Evolutionary conservation across 2,113 vertebrate genomes (phyloP).

Genomic region (Kryptolebias marmoratus): DNA sequence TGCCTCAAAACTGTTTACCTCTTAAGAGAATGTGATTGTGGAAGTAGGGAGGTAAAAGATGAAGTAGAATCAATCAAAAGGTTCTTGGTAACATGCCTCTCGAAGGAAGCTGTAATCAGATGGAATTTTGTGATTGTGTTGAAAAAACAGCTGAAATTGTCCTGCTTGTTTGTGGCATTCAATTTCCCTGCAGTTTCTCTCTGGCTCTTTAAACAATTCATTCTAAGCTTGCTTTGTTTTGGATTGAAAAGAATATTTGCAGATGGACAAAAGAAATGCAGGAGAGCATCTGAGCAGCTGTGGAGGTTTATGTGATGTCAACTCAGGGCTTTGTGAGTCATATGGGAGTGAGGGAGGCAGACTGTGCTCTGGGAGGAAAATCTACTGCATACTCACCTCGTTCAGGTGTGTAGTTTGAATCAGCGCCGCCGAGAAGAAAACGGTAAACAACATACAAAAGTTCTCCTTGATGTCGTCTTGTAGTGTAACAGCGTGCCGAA

Average conservation of each 20-base stretch:
- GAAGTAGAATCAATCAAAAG: slow-evolving; percentile 14
- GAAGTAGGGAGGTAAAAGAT: neutral
- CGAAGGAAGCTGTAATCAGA: slow-evolving; percentile 4
- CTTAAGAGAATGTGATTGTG: slow-evolving; percentile 15
- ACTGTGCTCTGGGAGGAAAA: slow-evolving; percentile 6
- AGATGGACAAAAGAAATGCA: slow-evolving; percentile 18
- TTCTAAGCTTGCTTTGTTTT: slow-evolving; percentile 22
- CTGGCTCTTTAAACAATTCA: slow-evolving; percentile 6
- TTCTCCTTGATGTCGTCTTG: neutral
- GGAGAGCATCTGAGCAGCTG: slow-evolving; percentile 41
- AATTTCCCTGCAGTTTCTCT: slow-evolving; percentile 14
- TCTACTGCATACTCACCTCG: slow-evolving; percentile 22
- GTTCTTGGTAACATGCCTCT: neutral
- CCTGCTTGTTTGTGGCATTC: slow-evolving; percentile 14
- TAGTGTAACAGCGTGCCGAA: neutral
- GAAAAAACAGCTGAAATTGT: neutral
- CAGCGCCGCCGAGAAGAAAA: slow-evolving; percentile 1
- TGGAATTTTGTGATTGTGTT: neutral
- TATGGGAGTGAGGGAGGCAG: slow-evolving; percentile 8
- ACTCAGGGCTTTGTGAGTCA: slow-evolving; percentile 46
- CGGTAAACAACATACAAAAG: neutral
- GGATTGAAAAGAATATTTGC: slow-evolving; percentile 26
- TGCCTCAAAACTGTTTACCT: slow-evolving; percentile 30
- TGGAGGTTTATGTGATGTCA: slow-evolving; percentile 35
- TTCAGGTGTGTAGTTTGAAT: slow-evolving; percentile 55